Base-by-base conservation (phyloP, 2,888 invertebrate genomes). In the Actias luna region DNA sequence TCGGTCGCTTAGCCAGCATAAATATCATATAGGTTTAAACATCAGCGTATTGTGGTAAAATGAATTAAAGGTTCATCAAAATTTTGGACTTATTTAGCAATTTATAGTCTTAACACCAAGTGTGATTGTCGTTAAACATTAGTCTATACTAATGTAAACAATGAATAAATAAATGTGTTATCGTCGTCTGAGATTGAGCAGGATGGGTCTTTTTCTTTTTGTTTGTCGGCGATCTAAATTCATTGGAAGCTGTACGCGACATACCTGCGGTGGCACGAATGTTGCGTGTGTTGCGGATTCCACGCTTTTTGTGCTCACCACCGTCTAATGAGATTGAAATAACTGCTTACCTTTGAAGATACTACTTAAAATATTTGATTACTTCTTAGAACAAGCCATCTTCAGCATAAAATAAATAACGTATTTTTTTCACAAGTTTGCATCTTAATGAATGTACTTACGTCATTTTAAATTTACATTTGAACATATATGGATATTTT, bases 271-370 rank as follows among this genome's bases (percentile, higher is more conserved):
- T 80, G 85, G 83, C 83, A 79, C 79, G 75, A 77, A 79, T 79
- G 78, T 74, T 78, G 75, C 77, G 76, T 79, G 73, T 73, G 73
- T 70, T 65, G 67, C 70, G 69, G 75, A 87, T 85, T 78, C 87
- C 82, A 66, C 67, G 78, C 80, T 90, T 92, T 91, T 92, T 91
- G 88, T 82, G 76, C 83, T 81, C 80, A 85, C 78, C 82, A 76
- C 82, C 78, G 84, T 88, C 86, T 88, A 87, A 88, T 84, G 78
- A 85, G 87, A 86, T 84, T 87, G 84, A 86, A 88, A 88, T 89
- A 87, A 84, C 82, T 82, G 77, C 80, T 78, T 74, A 79, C 73
- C 79, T 86, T 83, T 79, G 79, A 83, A 81, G 80, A 58, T 50
- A 52, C 55, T 55, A 36, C 25, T 55, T 55, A 27, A 78, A 71